Evolutionary conservation across 2,888 invertebrate species (phyloP).

Genomic region (Elgonia sp.): DNA sequence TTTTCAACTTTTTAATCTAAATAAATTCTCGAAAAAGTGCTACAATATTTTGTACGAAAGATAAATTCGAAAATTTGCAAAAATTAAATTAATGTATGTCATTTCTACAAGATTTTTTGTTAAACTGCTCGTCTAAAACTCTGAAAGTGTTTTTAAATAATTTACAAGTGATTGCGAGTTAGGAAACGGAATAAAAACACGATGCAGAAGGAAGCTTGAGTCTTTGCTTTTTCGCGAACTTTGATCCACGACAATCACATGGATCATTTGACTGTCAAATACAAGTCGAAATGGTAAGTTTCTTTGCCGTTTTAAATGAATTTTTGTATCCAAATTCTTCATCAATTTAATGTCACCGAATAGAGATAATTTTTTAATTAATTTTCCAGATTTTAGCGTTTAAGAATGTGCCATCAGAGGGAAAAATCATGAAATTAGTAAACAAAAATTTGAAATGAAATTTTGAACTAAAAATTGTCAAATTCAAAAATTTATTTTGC

Average conservation of each 20-base stretch:
- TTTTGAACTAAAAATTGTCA: no score
- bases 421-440: no score
- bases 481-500: no score
- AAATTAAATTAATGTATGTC: neutral
- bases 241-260: conserved; percentile 72
- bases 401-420: no score
- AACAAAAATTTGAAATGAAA: no score
- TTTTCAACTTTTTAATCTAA: neutral
- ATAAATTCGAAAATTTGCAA: no score
- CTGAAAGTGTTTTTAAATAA: neutral
- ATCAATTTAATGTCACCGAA: no score
- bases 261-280: conserved; percentile 76
- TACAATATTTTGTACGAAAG: no score
- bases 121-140: neutral
- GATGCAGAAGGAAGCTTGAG: conserved; percentile 59
- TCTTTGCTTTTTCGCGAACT: conserved; percentile 66
- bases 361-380: no score
- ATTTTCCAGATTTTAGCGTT: no score
- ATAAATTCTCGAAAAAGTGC: no score
- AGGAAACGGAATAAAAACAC: neutral
- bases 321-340: conserved; percentile 10
- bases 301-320: conserved; percentile 27
- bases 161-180: neutral
- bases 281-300: conserved; percentile 73
- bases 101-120: neutral